Base-by-base conservation (phyloP, 2,888 invertebrate genomes). In the Amphipoea lucens region DNA sequence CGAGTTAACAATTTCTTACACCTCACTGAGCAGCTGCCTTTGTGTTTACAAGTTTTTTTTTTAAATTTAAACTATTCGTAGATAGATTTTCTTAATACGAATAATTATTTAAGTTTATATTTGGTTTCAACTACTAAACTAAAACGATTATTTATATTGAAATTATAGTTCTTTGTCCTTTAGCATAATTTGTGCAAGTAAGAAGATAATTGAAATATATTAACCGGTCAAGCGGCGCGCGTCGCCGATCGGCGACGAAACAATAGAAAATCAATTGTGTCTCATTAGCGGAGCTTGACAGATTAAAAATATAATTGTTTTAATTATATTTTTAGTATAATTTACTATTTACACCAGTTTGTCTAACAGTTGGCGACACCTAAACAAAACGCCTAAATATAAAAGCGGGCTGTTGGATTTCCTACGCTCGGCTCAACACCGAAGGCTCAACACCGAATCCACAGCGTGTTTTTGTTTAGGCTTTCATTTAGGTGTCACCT, bases 41-140 rank as follows among this genome's bases (percentile, higher is more conserved):
- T 69, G 57, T 40, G n/a, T 69, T 51, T 12, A 14, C 6, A 66
- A 7, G 12, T 29, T 14, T 62, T 29, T 66, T 66, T 23, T 57
- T 23, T 36, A 36, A 9, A 12, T 23, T 51, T 60, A 23, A 40
- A 72, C 42, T 45, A 70, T 45, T 85, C 57, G 36, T 82, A 82
- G 14, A 40, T 36, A 29, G 2, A 11, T 73, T 20, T 51, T 57
- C 1, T 48, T 14, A 48, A 12, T 45, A 74, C 45, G 45, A 66
- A 75, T 72, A 63, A 51, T 62, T 76, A 73, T 76, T 75, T 60
- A 67, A 29, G 12, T 81, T 67, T 67, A 78, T 85, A 87, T 87
- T 87, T 87, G 86, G 85, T 87, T 74, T 71, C 74, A 78, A 77
- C 60, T 71, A 74, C 42, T 77, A 60, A 66, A 80, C 23, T 75